These are phyloP conservation scores for Onchidella celtica DNA, from an alignment of 2,888 invertebrate genomes.

Conservation along the genomic window DNA sequence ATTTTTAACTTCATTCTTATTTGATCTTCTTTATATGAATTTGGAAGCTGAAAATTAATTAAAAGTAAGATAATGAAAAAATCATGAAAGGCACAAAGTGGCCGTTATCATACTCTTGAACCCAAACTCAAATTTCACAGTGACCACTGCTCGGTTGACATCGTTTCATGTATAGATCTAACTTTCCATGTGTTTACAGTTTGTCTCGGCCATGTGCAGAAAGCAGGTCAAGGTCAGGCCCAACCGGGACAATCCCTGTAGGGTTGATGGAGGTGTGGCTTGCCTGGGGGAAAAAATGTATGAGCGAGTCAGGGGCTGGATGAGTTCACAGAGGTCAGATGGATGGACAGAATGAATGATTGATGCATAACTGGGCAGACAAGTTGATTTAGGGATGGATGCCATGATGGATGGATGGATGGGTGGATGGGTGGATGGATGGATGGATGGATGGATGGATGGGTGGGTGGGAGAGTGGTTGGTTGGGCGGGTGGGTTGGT, in stretches of 20 bases:
- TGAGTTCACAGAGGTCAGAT: not conserved
- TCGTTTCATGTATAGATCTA: too few species aligned
- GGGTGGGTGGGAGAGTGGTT: not conserved
- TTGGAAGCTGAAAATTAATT: too few species aligned
- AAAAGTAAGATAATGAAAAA: too few species aligned
- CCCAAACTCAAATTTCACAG: too few species aligned
- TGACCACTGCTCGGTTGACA: too few species aligned
- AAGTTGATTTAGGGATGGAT: not conserved
- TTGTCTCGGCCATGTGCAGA: slow-evolving; percentile 63
- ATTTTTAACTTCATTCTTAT: too few species aligned
- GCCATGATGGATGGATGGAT: not conserved
- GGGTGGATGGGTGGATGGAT: not conserved
- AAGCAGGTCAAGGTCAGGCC: slow-evolving; percentile 69
- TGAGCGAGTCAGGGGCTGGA: not conserved
- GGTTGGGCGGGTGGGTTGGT: not conserved
- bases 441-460: not conserved
- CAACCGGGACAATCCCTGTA: slow-evolving; percentile 67
- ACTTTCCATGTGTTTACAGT: slow-evolving; percentile 43
- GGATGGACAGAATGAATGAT: not conserved
- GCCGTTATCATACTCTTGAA: too few species aligned
- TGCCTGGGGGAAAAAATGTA: slow-evolving; percentile 54
- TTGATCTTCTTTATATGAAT: too few species aligned
- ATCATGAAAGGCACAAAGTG: too few species aligned
- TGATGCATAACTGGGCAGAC: not conserved
- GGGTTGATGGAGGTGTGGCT: slow-evolving; percentile 70